These are phyloP conservation scores for Tanypteryx hageni DNA, from an alignment of 2,888 invertebrate species.

Conservation along the genomic window DNA sequence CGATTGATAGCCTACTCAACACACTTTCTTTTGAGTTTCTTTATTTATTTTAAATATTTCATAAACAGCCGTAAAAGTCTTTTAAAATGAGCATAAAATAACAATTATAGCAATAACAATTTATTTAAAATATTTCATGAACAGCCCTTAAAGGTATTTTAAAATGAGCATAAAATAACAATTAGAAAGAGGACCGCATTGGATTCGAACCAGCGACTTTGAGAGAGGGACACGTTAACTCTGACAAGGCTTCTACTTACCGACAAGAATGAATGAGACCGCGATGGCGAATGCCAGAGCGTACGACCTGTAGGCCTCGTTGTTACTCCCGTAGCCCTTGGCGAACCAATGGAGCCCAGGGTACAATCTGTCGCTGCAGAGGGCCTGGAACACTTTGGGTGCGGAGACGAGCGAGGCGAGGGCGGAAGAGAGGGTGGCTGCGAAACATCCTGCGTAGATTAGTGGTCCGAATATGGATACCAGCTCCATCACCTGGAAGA, in stretches of 20 bases:
- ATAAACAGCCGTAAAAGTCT: no score
- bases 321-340: conserved; percentile 90
- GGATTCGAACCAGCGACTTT: no score
- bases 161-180: no score
- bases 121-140: no score
- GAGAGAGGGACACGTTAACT: no score
- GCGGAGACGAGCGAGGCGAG: conserved; percentile 97
- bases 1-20: no score
- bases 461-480: conserved; percentile 92
- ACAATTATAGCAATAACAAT: no score
- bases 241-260: conserved; percentile 79
- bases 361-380: conserved; percentile 96
- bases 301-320: conserved; percentile 94
- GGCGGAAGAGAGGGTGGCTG: conserved; percentile 98
- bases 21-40: no score
- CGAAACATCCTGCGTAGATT: conserved; percentile 97
- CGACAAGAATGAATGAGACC: conserved; percentile 90
- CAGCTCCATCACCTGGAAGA: conserved; percentile 85
- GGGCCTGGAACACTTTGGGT: conserved; percentile 94
- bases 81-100: no score
- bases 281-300: conserved; percentile 95
- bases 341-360: conserved; percentile 95
- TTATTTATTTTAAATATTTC: no score
- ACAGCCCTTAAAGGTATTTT: no score
- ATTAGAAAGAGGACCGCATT: no score